These are phyloP conservation scores for Drosophila ironensis DNA, from an alignment of 1,140 invertebrate genomes.

Conservation along the genomic window DNA sequence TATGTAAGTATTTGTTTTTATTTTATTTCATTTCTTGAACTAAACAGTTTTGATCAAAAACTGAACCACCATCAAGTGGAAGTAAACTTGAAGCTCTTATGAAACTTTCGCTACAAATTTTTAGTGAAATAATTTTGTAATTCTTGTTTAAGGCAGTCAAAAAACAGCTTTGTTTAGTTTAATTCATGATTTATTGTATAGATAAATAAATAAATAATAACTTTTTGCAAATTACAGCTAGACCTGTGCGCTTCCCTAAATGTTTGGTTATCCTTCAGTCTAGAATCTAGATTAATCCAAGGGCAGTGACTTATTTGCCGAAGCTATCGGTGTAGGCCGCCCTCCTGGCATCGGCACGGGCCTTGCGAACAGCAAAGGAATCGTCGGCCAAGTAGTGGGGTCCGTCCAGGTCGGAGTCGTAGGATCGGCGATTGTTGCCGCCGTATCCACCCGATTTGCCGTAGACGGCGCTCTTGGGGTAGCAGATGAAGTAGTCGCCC, in stretches of 20 bases:
- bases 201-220: slow-evolving; percentile 37
- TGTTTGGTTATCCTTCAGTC: background rate
- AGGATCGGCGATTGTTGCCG: slow-evolving; percentile 40
- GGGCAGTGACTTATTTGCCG: slow-evolving; percentile 43
- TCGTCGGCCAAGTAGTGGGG: slow-evolving; percentile 21
- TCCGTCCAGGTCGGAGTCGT: slow-evolving; percentile 11
- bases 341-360: slow-evolving; percentile 48
- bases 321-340: slow-evolving; percentile 54
- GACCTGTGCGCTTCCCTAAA: slow-evolving; percentile 31
- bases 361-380: slow-evolving; percentile 37
- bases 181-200: background rate
- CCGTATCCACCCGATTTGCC: slow-evolving; percentile 11
- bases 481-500: slow-evolving; percentile 59
- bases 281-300: too few relatives aligned
- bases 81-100: too few relatives aligned
- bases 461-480: slow-evolving; percentile 63
- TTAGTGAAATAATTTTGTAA: background rate
- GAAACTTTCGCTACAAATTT: too few relatives aligned
- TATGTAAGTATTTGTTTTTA: too few relatives aligned
- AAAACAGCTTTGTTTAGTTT: background rate
- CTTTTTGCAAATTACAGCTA: slow-evolving; percentile 14
- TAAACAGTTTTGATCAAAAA: too few relatives aligned
- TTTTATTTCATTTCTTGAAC: too few relatives aligned
- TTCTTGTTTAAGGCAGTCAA: too few relatives aligned
- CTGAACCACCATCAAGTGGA: too few relatives aligned